These are phyloP conservation scores for Leucoraja ocellata DNA, from an alignment of 2,797 vertebrate species.

Conservation along the genomic window DNA sequence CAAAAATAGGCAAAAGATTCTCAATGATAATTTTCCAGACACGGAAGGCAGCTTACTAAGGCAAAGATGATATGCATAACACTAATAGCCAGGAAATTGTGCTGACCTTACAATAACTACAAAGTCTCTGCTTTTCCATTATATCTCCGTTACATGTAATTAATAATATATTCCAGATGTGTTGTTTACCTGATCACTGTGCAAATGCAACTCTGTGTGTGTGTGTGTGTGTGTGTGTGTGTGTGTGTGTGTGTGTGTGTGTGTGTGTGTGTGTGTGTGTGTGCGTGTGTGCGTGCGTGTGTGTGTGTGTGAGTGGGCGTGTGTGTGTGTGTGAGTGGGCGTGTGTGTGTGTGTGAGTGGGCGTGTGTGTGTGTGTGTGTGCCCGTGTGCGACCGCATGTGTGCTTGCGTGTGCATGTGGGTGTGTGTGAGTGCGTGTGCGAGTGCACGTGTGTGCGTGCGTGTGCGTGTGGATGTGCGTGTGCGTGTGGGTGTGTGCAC, in stretches of 20 bases:
- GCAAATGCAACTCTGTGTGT: conserved; percentile 74
- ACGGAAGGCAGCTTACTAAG: conserved; percentile 80
- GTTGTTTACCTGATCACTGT: conserved; percentile 81
- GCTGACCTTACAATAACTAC: conserved; percentile 98
- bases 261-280: no score
- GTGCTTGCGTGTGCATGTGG: no score
- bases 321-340: conserved; percentile 43
- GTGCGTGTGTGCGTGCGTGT: no score
- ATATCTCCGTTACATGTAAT: conserved; percentile 99
- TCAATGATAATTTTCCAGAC: conserved; percentile 99
- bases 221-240: conserved; percentile 41
- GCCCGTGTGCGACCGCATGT: no score
- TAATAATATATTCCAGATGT: conserved; percentile 97
- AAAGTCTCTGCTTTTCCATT: conserved; percentile 96
- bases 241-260: no score
- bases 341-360: no score
- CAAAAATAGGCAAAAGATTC: conserved; percentile 97
- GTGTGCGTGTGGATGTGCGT: no score
- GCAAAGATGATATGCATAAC: conserved; percentile 99
- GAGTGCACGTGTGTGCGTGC: no score
- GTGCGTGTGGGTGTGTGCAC: conserved; percentile 43
- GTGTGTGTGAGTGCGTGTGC: conserved; percentile 43
- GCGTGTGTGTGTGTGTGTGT: no score
- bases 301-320: no score
- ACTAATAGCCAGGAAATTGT: conserved; percentile 99